phyloP scores from a whole-genome alignment of 2,113 vertebrate genomes.

The Salvelinus fontinalis region DNA sequence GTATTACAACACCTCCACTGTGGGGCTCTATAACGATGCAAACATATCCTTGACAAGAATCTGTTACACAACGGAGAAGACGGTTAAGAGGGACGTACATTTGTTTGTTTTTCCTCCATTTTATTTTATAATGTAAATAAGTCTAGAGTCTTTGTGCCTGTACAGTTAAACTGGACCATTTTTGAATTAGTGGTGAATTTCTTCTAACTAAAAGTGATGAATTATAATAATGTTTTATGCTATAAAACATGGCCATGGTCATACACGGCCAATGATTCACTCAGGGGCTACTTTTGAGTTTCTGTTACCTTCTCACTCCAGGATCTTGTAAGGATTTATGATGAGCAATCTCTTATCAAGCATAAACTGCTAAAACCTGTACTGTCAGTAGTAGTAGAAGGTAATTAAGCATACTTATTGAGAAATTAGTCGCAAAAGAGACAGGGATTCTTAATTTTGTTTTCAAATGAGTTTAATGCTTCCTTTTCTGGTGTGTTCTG shows the following conservation, averaged over 20 bases:
- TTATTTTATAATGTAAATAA: conserved; percentile 62
- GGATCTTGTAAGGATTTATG: conserved; percentile 54
- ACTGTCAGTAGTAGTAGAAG: conserved; percentile 47
- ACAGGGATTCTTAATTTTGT: background rate
- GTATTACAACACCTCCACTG: too few relatives aligned
- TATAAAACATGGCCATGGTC: conserved; percentile 61
- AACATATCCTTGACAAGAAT: conserved; percentile 76
- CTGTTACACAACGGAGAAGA: conserved; percentile 72
- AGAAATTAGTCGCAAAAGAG: background rate
- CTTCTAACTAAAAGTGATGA: conserved; percentile 46
- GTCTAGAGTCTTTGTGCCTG: conserved; percentile 73
- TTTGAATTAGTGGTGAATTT: conserved; percentile 45
- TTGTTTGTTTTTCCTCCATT: conserved; percentile 53
- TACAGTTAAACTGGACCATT: conserved; percentile 71
- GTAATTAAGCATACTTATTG: conserved; percentile 50
- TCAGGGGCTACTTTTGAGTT: conserved; percentile 71
- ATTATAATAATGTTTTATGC: conserved; percentile 58
- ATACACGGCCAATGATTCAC: conserved; percentile 67
- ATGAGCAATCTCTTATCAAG: conserved; percentile 37
- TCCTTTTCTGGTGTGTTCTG: conserved; percentile 35
- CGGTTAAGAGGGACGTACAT: conserved; percentile 63
- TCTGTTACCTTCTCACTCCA: conserved; percentile 56
- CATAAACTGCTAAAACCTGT: conserved; percentile 40
- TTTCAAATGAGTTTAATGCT: conserved; percentile 19
- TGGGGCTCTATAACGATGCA: conserved; percentile 61